Percentiles rank a stretch among this genome's conserved stretches.
Evolutionary conservation across 1,140 invertebrate species (phyloP).

Genomic region (Lutraria rhynchaena): DNA sequence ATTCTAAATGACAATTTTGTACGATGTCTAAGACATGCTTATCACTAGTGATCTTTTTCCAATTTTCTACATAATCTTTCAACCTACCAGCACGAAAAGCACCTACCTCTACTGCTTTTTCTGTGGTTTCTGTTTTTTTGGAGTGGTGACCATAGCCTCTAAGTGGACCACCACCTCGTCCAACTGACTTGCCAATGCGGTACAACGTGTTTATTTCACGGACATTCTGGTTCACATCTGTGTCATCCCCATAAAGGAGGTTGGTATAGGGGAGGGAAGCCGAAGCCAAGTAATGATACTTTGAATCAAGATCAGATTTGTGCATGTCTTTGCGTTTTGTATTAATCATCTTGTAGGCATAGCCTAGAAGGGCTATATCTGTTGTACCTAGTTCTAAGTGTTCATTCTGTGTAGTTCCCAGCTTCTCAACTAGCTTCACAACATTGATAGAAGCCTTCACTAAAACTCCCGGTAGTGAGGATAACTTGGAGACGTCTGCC

Average conservation of each 20-base stretch:
- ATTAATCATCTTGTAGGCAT: slow-evolving; percentile 5
- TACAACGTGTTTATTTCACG: slow-evolving; percentile 41
- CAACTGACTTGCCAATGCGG: slow-evolving; percentile 1
- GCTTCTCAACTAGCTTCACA: slow-evolving; percentile 28
- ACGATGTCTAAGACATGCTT: slow-evolving; percentile 27
- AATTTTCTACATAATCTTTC: slow-evolving; percentile 38
- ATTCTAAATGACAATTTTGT: slow-evolving; percentile 42
- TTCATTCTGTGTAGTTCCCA: neutral
- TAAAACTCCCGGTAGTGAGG: neutral
- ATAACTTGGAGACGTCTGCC: neutral
- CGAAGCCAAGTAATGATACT: too few species aligned
- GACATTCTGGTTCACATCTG: slow-evolving; percentile 41
- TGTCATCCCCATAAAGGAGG: slow-evolving; percentile 34
- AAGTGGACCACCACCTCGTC: neutral
- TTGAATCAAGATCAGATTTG: too few species aligned
- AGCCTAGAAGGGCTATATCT: neutral
- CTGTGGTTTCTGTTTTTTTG: slow-evolving; percentile 37
- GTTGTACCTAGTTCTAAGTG: neutral
- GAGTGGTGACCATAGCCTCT: neutral
- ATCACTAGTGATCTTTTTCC: slow-evolving; percentile 52
- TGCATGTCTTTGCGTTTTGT: too few species aligned
- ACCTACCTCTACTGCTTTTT: slow-evolving; percentile 21
- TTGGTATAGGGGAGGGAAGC: slow-evolving; percentile 25
- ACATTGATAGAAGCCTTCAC: slow-evolving; percentile 36
- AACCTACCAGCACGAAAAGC: slow-evolving; percentile 44